A percentile compares a stretch with the other conserved stretches of the same genome.
These are phyloP conservation scores for Polyommatus iphigenia DNA, from an alignment of 2,888 invertebrate species.

Conservation along the genomic window DNA sequence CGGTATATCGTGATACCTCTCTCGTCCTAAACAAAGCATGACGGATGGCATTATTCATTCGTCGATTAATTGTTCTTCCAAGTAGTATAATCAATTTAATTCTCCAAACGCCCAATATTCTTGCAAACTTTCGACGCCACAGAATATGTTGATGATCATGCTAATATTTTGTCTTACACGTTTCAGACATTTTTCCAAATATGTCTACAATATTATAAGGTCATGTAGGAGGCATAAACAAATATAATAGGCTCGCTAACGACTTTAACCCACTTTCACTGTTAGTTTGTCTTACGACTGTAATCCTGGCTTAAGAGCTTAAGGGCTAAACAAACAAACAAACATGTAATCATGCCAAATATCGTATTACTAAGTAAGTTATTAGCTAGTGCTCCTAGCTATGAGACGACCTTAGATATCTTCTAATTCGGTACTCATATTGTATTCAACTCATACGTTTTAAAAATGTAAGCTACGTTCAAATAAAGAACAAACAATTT, in stretches of 20 bases:
- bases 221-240: constrained; percentile 2
- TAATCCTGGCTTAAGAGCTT: constrained; percentile 11
- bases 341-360: constrained; percentile 7
- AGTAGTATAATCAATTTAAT: no score
- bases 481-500: neutral
- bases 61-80: no score
- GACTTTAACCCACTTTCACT: constrained; percentile 2
- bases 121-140: neutral
- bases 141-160: neutral
- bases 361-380: neutral
- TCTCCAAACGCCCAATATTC: neutral
- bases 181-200: neutral
- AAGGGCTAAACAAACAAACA: constrained; percentile 10
- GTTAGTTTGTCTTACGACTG: constrained; percentile 6
- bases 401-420: neutral
- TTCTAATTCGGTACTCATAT: neutral
- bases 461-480: neutral
- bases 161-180: neutral
- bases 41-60: no score
- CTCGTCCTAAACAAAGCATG: no score
- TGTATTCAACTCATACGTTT: neutral
- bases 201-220: neutral
- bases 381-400: neutral
- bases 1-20: no score
- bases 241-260: constrained; percentile 1